These are phyloP conservation scores for Chaetorhynchus papuensis DNA, from an alignment of 2,113 vertebrate species.

Conservation along the genomic window DNA sequence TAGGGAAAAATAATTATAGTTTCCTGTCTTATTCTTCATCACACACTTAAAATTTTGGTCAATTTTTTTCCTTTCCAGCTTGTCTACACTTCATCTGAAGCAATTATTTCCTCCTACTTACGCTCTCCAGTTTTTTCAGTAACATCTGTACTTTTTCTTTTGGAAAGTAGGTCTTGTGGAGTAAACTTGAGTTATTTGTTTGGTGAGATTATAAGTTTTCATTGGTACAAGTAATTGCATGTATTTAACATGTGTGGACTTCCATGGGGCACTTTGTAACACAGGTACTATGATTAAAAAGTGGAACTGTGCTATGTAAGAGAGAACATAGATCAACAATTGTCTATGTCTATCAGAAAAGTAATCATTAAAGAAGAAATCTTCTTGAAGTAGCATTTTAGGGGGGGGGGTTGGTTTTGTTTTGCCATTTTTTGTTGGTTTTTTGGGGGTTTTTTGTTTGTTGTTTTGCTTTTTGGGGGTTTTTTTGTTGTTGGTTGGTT, in stretches of 20 bases:
- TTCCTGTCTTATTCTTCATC: not conserved
- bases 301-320: not conserved
- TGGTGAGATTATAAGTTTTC: not conserved
- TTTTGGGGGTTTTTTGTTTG: not conserved
- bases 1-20: not conserved
- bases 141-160: not conserved
- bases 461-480: not conserved
- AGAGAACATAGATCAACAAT: not conserved
- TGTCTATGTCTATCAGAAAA: not conserved
- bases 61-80: not conserved
- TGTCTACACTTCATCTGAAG: not conserved
- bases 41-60: not conserved
- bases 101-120: not conserved
- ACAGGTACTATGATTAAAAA: not conserved
- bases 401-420: no score
- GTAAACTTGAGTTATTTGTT: not conserved
- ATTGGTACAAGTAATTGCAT: not conserved
- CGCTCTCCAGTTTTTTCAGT: not conserved
- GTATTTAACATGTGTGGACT: not conserved
- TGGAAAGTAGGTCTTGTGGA: not conserved
- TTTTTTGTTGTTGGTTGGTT: no score
- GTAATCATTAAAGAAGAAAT: not conserved
- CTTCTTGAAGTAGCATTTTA: accelerated
- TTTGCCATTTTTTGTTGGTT: no score
- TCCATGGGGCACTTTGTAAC: not conserved